Evolutionary conservation across 2,888 invertebrate species (phyloP), one percentile per base, ranked within the genome.

Genomic region (Mongoloraphidia duomilia): DNA sequence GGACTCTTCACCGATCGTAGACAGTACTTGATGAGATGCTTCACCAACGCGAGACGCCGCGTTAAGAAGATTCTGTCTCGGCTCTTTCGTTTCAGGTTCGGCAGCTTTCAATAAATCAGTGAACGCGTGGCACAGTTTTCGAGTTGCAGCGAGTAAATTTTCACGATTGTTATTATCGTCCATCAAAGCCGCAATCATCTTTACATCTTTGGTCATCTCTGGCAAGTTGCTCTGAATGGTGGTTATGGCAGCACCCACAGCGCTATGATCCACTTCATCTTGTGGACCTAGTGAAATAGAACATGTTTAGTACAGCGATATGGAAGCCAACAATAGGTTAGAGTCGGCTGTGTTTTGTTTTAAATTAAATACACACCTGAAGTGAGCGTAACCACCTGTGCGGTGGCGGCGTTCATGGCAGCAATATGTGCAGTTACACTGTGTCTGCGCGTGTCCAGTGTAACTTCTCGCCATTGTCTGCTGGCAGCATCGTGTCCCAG

Each of bases 351-450:
- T 38, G 38, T 38, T 12, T 38, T 12, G n/a, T 8, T 8, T 12
- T 37, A 10, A 10, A 10, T 36, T 36, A n/a, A 37, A 34, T 47
- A 56, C 61, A 58, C 54, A 71, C 82, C 83, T 3, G 86, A 85
- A 0, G 93, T 93, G 50, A 89, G 73, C 0, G 92, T 92, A 50
- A 95, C 88, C 45, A 96, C 89, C 69, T 96, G 94, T 9, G 98
- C 98, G 0, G 97, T 98, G 49, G 97, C 97, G 1, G 97, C 97
- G 70, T 92, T 97, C 95, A 98, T 97, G 50, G 96, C 96, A 6
- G 96, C 96, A 59, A 98, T 86, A 68, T 97, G 93, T 47, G 93
- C 93, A 55, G 91, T 91, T 49, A 98, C 92, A 57, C 88, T 92
- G 71, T 97, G 96, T 67, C 92, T 91, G 67, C 90, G 90, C 49